Evolutionary conservation across 1,140 invertebrate species (phyloP).

Genomic region (Seison nebaliae): DNA sequence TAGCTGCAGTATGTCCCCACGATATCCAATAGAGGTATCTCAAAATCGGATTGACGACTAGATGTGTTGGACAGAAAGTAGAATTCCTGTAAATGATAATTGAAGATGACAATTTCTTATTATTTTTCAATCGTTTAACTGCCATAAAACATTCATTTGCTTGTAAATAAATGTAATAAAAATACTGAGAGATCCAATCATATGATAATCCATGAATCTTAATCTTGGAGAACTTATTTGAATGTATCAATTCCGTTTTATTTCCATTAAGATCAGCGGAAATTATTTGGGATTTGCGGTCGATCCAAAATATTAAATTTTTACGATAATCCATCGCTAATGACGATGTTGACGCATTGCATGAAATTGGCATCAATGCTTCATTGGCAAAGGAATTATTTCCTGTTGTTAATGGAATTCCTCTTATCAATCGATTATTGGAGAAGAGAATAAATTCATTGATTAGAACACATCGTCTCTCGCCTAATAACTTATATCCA

Average conservation of each 20-base stretch:
- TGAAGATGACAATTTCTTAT: background rate
- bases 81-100: conserved; percentile 4
- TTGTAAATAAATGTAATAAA: conserved; percentile 6
- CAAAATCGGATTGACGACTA: conserved; percentile 63
- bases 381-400: background rate
- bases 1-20: conserved; percentile 77
- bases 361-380: background rate
- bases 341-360: conserved; percentile 3
- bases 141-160: background rate
- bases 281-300: background rate
- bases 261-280: background rate
- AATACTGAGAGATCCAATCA: conserved; percentile 4
- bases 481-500: conserved; percentile 42
- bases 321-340: conserved; percentile 3
- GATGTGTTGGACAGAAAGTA: conserved; percentile 53
- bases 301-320: conserved; percentile 7
- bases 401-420: background rate
- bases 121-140: background rate
- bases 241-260: background rate
- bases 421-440: background rate
- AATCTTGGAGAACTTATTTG: background rate
- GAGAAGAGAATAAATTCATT: conserved; percentile 7
- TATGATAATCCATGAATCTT: background rate
- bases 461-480: conserved; percentile 43
- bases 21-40: conserved; percentile 79